Evolutionary conservation across 1,140 invertebrate genomes (phyloP), one percentile per base, ranked within the genome.

Genomic region (Neomicropteryx cornuta): DNA sequence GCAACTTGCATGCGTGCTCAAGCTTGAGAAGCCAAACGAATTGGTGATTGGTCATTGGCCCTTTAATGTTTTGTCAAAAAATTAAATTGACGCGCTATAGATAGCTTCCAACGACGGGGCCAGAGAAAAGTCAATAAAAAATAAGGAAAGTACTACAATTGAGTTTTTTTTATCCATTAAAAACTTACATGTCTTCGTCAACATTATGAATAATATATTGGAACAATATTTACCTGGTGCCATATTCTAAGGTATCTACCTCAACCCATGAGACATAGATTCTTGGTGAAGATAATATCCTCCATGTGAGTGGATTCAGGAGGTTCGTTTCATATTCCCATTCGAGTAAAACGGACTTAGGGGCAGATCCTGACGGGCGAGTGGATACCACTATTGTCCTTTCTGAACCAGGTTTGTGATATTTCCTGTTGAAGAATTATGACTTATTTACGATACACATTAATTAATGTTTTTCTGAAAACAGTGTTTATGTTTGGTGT

Each of bases 221-320:
- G n/a, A 4, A 21, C 29, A 36, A 20, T 28, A 58, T 63, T 63
- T 60, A 80, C 77, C 70, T 72, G 46, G 72, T 60, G 48, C 66
- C 62, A 39, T 69, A 71, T 58, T 84, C 81, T 42, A 84, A 58
- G n/a, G 72, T 77, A 38, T 81, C 78, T 21, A 87, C 60, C 14
- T 71, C 72, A n/a, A 87, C 54, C 31, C 76, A 77, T 20, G 78
- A 74, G 19, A 87, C 58, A 46, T 79, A 83, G 23, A 83, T 74
- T 36, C 74, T 72, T 1, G 85, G 80, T 13, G 73, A 75, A 36
- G 78, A 70, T 5, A 88, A 58, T 4, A 87, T 56, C 38, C 86
- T 67, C 86, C 85, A 89, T 0, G 84, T 87, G 24, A 89, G 70
- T 1, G 85, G 83, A 58, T 88, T 89, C 40, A 88, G 73, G 5